Evolutionary conservation across 2,888 invertebrate genomes (phyloP).

Genomic region (Enchytraeus crypticus): DNA sequence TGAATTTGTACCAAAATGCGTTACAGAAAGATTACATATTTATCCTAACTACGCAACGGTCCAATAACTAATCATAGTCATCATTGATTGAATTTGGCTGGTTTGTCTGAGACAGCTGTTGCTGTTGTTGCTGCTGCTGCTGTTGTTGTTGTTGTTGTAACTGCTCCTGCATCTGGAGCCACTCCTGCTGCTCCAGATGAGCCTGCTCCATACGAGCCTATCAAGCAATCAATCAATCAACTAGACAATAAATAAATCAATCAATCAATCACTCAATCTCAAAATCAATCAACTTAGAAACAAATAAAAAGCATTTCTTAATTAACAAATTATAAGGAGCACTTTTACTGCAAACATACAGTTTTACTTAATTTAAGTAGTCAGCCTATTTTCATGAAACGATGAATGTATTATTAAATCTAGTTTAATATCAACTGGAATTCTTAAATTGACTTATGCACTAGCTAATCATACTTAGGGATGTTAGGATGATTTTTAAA

Average conservation of each 20-base stretch:
- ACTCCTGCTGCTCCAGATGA: constrained; percentile 79
- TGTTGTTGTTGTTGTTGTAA: constrained; percentile 44
- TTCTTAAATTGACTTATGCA: no score
- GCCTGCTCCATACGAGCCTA: constrained; percentile 81
- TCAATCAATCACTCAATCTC: not conserved
- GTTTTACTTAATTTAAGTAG: no score
- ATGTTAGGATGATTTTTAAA: no score
- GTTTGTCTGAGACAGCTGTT: not conserved
- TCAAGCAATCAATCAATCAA: constrained; percentile 7
- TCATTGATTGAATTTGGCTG: constrained; percentile 21
- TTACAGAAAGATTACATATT: no score
- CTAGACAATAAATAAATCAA: not conserved
- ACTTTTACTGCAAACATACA: not conserved
- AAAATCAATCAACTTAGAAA: not conserved
- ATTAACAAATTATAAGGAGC: not conserved
- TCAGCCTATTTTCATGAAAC: no score
- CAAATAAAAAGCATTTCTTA: not conserved
- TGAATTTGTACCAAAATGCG: no score
- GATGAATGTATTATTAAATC: no score
- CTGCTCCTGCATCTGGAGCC: constrained; percentile 70
- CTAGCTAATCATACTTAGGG: no score
- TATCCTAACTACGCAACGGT: no score
- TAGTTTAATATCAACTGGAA: no score
- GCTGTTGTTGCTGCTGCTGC: constrained; percentile 37
- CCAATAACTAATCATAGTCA: constrained; percentile 25